A percentile compares a stretch with the other conserved stretches of the same genome.
phyloP scores from a whole-genome alignment of 2,888 invertebrate species.

The Acanthosepion pharaonis region DNA sequence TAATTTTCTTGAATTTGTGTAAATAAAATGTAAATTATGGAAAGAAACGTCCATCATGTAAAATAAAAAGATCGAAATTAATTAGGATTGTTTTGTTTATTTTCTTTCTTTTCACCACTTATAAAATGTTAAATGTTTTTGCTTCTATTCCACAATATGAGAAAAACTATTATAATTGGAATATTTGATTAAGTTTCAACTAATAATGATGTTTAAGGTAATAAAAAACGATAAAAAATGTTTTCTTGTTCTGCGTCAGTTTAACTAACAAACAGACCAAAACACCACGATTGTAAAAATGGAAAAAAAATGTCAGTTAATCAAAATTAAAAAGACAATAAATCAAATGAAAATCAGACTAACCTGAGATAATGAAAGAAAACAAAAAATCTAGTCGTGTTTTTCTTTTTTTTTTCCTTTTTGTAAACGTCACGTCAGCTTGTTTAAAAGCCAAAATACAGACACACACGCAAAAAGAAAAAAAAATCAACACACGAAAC shows the following conservation, averaged over 20 bases:
- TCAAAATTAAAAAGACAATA: neutral
- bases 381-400: neutral
- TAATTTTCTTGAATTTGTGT: no score
- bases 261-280: neutral
- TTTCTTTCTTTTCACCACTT: no score
- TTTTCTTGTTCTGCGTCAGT: neutral
- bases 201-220: neutral
- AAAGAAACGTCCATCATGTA: no score
- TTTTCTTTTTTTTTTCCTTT: neutral
- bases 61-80: no score
- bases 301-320: no score
- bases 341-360: neutral
- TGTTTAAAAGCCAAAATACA: neutral
- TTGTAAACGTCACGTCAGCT: neutral
- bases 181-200: neutral
- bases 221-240: neutral
- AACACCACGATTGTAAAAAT: neutral
- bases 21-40: no score
- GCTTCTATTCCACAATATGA: no score
- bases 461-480: neutral
- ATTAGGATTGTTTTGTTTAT: no score
- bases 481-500: neutral
- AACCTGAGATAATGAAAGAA: neutral
- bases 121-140: no score
- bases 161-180: neutral